Conservation (phyloP, 2,888 invertebrate genomes). For the Protonemura montana region DNA sequence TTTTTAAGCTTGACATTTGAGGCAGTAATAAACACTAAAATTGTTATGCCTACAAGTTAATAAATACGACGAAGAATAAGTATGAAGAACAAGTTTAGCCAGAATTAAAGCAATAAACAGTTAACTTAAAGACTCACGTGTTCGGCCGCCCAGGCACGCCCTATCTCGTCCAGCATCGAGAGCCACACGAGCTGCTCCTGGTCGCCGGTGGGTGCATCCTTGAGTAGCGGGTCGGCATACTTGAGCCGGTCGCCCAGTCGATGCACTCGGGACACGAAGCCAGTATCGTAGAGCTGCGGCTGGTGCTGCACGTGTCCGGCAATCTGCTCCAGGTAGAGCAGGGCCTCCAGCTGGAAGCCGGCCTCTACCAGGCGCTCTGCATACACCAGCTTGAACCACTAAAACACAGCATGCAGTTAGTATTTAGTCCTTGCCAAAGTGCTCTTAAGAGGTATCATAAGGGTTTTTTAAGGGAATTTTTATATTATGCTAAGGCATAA, state of each 20-base stretch:
- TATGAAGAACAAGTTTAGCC: no score
- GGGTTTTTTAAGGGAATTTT: no score
- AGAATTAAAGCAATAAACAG: conserved; percentile 44
- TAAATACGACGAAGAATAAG: no score
- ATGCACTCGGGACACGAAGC: conserved; percentile 58
- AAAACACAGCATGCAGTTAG: conserved; percentile 47
- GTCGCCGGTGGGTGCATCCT: conserved; percentile 57
- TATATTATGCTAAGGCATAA: no score
- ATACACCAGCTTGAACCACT: conserved; percentile 86
- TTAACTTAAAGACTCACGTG: conserved; percentile 44
- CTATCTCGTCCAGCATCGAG: conserved; percentile 61
- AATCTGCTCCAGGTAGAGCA: conserved; percentile 85
- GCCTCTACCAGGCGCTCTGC: conserved; percentile 79
- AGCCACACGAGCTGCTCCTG: conserved; percentile 67
- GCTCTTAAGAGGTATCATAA: no score
- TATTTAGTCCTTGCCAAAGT: no score
- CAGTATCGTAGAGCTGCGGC: conserved; percentile 56
- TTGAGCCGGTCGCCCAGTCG: conserved; percentile 70
- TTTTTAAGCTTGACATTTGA: no score
- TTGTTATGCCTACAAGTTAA: no score
- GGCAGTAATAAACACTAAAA: no score
- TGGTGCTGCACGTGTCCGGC: conserved; percentile 70
- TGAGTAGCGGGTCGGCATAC: conserved; percentile 71
- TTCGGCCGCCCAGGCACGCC: conserved; percentile 58
- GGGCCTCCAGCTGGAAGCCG: conserved; percentile 80